A percentile compares a stretch with the other conserved stretches of the same genome.
These are phyloP conservation scores for Enteromius trimaculatus DNA, from an alignment of 2,797 vertebrate species.

Conservation along the genomic window DNA sequence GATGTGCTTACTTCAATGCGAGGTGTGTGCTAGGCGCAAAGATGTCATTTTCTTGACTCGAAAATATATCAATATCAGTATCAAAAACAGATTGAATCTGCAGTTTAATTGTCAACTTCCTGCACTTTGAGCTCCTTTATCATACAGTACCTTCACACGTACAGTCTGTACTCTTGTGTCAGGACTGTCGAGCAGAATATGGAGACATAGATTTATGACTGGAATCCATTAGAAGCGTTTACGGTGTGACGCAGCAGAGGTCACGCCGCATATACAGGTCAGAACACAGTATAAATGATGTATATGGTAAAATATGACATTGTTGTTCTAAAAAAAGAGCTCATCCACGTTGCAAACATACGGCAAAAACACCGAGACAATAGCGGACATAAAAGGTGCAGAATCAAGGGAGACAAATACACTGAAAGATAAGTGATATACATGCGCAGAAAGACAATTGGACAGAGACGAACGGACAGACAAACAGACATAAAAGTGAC, in stretches of 20 bases:
- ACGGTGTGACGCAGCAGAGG: not conserved
- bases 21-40: not conserved
- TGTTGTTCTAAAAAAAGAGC: not conserved
- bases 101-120: constrained; percentile 1
- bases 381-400: not conserved
- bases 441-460: not conserved
- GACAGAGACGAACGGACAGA: too few species aligned
- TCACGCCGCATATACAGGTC: not conserved
- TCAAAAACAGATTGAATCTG: constrained; percentile 7
- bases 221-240: not conserved
- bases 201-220: constrained; percentile 17
- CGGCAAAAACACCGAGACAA: not conserved
- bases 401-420: not conserved
- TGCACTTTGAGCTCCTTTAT: not conserved
- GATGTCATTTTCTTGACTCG: not conserved
- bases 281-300: not conserved
- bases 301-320: not conserved
- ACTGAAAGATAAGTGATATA: not conserved
- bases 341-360: not conserved
- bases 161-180: not conserved
- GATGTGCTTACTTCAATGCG: constrained; percentile 7
- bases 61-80: not conserved
- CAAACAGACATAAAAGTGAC: not conserved
- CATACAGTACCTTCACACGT: not conserved
- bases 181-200: constrained; percentile 8